Evolutionary conservation across 92 coral and sea anemone genomes (phyloP), one percentile per base, ranked within the genome.

Genomic region (Hydrozoanthus gracilis): DNA sequence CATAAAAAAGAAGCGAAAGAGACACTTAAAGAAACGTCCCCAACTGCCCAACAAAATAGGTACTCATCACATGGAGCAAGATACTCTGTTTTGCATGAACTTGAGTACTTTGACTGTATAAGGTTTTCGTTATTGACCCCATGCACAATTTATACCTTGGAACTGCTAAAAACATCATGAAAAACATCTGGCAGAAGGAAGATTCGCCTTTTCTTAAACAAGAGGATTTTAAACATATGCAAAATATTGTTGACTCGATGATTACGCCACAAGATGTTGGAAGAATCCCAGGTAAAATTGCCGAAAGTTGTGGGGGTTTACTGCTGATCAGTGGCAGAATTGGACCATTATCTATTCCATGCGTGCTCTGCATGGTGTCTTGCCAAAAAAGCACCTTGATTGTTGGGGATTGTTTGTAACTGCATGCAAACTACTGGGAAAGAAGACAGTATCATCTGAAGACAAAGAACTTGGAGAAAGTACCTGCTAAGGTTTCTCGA

Each of bases 271-370:
- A 88, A 50, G 95, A 90, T 44, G 78, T 92, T 65, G 95, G 95
- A 0, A 52, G 95, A 27, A 90, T 92, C 3, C 95, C 93, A 7
- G 90, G 86, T 13, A 93, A 93, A 49, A 93, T 93, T 61, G 74
- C 90, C 4, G 11, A 56, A 4, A 88, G 72, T 55, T 90, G 83
- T 88, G 87, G 90, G 93, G 91, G 5, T 93, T 90, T 69, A 93
- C 92, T 0, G 95, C 95, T 7, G 93, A 90, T 44, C 95, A 93
- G 77, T 93, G 92, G 95, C 84, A 92, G 87, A 90, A 80, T 62
- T 92, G 95, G 93, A 87, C 82, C 44, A n/a, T 16, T 11, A 77
- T 90, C 0, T 92, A 87, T 58, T 90, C 95, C 3, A 51, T 88
- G 65, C 82, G 71, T 88, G 90, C 93, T 10, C 83, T 88, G 3